Percentiles rank a stretch among this genome's conserved stretches.
Evolutionary conservation across 2,797 vertebrate genomes (phyloP).

Genomic region (Furcifer pardalis): DNA sequence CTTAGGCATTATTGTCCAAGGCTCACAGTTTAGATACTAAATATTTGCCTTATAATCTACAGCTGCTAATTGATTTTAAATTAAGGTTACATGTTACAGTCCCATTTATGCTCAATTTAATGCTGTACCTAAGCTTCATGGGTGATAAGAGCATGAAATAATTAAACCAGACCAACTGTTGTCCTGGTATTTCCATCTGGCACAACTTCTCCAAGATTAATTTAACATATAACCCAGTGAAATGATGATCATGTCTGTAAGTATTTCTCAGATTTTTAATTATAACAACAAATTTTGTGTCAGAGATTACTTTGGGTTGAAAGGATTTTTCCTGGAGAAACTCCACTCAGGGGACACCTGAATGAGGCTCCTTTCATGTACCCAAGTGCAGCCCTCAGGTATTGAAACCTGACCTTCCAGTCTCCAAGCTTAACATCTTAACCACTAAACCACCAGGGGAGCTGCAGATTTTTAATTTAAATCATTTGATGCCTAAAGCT

Average conservation of each 20-base stretch:
- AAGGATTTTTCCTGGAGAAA: no score
- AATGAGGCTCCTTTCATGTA: no score
- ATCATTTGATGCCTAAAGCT: slow-evolving; percentile 51
- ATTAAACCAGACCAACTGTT: background rate
- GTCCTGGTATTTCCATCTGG: slow-evolving; percentile 27
- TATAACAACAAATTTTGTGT: background rate
- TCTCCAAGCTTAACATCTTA: no score
- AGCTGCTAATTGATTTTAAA: slow-evolving; percentile 2
- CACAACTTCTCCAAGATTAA: slow-evolving; percentile 42
- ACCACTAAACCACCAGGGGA: no score
- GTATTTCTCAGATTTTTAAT: slow-evolving; percentile 5
- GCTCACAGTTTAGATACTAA: background rate
- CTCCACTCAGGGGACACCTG: no score
- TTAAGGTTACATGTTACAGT: slow-evolving; percentile 16
- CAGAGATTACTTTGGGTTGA: no score
- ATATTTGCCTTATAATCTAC: background rate
- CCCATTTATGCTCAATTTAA: background rate
- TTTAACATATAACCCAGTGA: background rate
- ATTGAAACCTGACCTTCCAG: no score
- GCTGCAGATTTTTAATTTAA: slow-evolving; percentile 27
- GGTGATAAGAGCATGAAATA: background rate
- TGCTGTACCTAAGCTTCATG: background rate
- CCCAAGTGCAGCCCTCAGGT: no score
- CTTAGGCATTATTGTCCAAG: background rate
- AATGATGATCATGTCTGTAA: background rate